Evolutionary conservation across 2,888 invertebrate genomes (phyloP).

Genomic region (Mythimna albipuncta): DNA sequence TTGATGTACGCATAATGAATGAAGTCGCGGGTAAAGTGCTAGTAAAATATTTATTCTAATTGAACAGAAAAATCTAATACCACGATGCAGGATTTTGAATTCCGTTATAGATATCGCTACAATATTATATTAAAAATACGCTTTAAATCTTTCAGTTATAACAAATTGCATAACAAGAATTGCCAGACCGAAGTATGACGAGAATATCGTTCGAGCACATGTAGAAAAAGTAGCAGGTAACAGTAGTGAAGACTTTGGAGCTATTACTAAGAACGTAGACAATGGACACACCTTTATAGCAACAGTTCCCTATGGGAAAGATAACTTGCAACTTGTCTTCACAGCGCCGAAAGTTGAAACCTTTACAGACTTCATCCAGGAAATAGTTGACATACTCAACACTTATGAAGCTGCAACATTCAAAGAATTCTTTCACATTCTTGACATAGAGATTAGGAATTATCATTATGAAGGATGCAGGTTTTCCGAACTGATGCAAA

Average conservation of each 20-base stretch:
- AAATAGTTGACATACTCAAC: constrained; percentile 63
- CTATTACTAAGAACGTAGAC: neutral
- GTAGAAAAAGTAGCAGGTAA: neutral
- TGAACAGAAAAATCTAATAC: neutral
- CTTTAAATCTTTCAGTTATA: constrained; percentile 8
- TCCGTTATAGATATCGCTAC: neutral
- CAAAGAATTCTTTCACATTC: constrained; percentile 62
- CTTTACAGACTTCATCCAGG: constrained; percentile 73
- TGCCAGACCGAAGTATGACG: neutral
- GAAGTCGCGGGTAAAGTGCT: too few species aligned
- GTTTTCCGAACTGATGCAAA: constrained; percentile 68
- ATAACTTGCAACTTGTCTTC: neutral
- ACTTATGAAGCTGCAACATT: constrained; percentile 71
- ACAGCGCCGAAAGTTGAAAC: constrained; percentile 11
- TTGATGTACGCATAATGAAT: too few species aligned
- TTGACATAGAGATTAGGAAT: constrained; percentile 71
- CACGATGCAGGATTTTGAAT: too few species aligned
- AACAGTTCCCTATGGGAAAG: neutral
- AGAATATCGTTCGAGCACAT: neutral
- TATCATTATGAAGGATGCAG: constrained; percentile 71
- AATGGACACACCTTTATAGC: neutral
- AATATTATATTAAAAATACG: neutral
- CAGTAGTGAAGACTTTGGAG: neutral
- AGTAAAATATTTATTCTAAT: too few species aligned
- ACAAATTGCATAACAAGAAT: neutral